These are phyloP conservation scores for Armadillidium nasatum DNA, from an alignment of 1,140 invertebrate genomes.

Conservation along the genomic window DNA sequence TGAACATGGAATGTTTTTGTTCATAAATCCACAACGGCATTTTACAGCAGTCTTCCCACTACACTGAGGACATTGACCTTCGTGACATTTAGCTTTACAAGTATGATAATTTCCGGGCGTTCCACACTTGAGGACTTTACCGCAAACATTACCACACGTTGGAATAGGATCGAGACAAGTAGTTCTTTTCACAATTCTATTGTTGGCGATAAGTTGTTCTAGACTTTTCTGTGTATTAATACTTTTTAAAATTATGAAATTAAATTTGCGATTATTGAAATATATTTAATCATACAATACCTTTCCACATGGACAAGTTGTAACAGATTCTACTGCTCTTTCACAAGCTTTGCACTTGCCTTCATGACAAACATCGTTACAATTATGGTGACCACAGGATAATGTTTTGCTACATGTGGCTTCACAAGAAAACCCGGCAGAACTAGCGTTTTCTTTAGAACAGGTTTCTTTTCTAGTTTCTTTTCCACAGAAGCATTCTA, in stretches of 20 bases:
- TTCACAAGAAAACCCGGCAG: conserved; percentile 50
- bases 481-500: conserved; percentile 63
- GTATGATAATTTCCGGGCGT: conserved; percentile 66
- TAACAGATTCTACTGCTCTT: conserved; percentile 47
- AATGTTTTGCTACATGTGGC: conserved; percentile 48
- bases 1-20: conserved; percentile 72
- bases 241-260: no score
- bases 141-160: conserved; percentile 73
- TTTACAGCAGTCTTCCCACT: conserved; percentile 67
- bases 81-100: conserved; percentile 72
- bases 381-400: conserved; percentile 49
- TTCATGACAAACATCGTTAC: conserved; percentile 47
- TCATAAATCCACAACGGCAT: conserved; percentile 87
- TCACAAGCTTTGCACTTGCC: conserved; percentile 48
- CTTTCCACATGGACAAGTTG: conserved; percentile 38
- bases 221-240: conserved; percentile 53
- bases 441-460: conserved; percentile 48
- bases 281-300: background rate
- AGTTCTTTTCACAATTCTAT: conserved; percentile 48
- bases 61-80: conserved; percentile 76
- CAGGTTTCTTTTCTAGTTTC: conserved; percentile 54
- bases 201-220: conserved; percentile 46
- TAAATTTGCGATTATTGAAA: no score
- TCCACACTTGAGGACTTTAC: conserved; percentile 73
- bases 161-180: conserved; percentile 81